Evolutionary conservation across 2,797 vertebrate species (phyloP), one percentile per base, ranked within the genome.

Genomic region (Argentina silus): DNA sequence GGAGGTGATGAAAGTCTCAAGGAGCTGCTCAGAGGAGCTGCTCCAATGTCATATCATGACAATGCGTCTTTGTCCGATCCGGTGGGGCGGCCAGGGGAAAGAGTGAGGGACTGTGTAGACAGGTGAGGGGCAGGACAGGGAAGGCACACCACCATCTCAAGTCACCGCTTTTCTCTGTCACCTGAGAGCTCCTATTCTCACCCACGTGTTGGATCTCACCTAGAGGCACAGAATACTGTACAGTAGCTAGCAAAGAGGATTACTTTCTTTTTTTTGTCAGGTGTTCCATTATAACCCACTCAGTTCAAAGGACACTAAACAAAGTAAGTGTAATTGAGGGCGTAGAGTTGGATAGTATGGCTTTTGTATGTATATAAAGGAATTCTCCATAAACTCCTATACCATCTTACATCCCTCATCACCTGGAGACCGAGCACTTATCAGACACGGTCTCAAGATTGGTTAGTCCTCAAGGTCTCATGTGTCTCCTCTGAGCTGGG

Each of bases 1-100:
- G 67, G 81, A 89, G 78, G 87, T 82, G 87, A 85, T 91, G 90
- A 92, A 86, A 90, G 86, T 90, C 77, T 74, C 72, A 80, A 86
- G 78, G 82, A 75, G 77, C 68, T 79, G 72, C 70, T 73, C 76
- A 27, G 78, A 78, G 77, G 70, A 14, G 3, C 56, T 59, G 19
- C 9, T 59, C 15, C 11, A 14, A 50, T 3, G 12, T 12, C 11
- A n/a, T n/a, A n/a, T n/a, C n/a, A n/a, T n/a, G n/a, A n/a, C n/a
- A n/a, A n/a, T n/a, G n/a, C n/a, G n/a, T n/a, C n/a, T n/a, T n/a
- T 12, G 48, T 14, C 11, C 11, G 19, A 60, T n/a, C 6, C 7
- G 0, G 55, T 9, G 19, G 19, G 19, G 17, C n/a, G 17, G 60
- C 1, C 7, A 6, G 47, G 11, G 47, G 11, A 12, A 15, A 56